Evolutionary conservation across 2,888 invertebrate species (phyloP), one percentile per base, ranked within the genome.

Genomic region (Caenorhabditis wallacei): DNA sequence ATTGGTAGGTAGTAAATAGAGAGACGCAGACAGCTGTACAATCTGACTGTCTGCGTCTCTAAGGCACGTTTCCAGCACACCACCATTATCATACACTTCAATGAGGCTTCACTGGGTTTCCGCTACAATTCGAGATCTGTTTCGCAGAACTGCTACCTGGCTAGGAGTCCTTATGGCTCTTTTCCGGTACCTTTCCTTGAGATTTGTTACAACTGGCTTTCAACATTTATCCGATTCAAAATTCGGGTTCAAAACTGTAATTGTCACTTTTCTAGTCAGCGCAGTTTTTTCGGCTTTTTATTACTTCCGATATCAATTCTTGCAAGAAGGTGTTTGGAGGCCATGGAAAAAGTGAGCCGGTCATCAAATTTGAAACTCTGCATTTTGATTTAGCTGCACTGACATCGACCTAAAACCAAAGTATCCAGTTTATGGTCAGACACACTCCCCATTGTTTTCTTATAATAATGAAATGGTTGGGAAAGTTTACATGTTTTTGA

Each of bases 161-260:
- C 69, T 69, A 24, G 54, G 56, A 24, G 57, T 69, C 4, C 40
- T 69, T 35, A 69, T 69, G 69, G 69, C 69, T 10, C 57, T 57
- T n/a, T 57, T 69, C 26, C 56, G 69, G n/a, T 69, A 26, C 26
- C 22, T 30, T 7, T 43, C 40, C 18, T 30, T 69, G 18, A 57
- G 46, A n/a, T 69, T 69, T 30, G 46, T 35, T 1, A 46, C 18
- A 24, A 16, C 48, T n/a, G 56, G 56, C 2, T 56, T 56, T 30
- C 56, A 56, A n/a, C 2, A 11, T 1, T 18, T 56, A 0, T 26
- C 56, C 13, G 56, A 56, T 16, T 30, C 56, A n/a, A 56, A n/a
- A 3, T 48, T 59, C 22, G 70, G 70, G 0, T 3, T 70, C 0
- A 22, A 48, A 7, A 48, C 70, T n/a, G 48, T 59, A 4, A 1